Base-by-base conservation (phyloP, 2,113 vertebrate genomes). In the Calyptomena viridis region DNA sequence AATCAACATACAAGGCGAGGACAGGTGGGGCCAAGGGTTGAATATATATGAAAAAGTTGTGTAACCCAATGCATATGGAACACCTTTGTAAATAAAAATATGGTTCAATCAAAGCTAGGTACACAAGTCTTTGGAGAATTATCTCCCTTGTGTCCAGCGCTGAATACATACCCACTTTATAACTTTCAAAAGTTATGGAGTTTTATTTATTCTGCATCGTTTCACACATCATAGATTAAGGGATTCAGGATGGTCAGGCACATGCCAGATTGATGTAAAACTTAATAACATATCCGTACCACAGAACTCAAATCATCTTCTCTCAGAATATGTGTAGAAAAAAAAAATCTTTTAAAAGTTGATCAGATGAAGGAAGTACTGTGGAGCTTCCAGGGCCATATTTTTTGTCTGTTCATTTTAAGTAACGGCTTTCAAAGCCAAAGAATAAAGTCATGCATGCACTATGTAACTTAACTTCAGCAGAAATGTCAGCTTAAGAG, bases 241-340 rank as follows among this genome's bases (percentile, higher is more conserved):
- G 12, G 20, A 89, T 60, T 83, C 27, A 31, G 30, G 24, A 60
- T 60, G 46, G 55, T 58, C 82, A 93, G 50, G n/a, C 28, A 86
- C 40, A 71, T 0, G 0, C 7, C 49, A 84, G 19, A 67, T 1
- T 23, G 27, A 66, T 17, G 1, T 37, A 11, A n/a, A 87, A 69
- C 6, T 62, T 84, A 6, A 0, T 24, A 15, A 14, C 3, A 0
- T 21, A 8, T 18, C 46, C 1, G 3, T 30, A 47, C 24, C 40
- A 39, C n/a, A 40, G 9, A 87, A 47, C 3, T 47, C 33, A 11
- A 69, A 52, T 39, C 0, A 68, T 60, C 50, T 79, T 56, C 35
- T 72, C 42, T 86, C 31, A 59, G 24, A 12, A 24, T 39, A 80
- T 1, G 1, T 35, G 27, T 46, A 89, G 63, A 8, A 86, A 79